Evolutionary conservation across 2,888 invertebrate genomes (phyloP).

Genomic region (Pterostichus niger): DNA sequence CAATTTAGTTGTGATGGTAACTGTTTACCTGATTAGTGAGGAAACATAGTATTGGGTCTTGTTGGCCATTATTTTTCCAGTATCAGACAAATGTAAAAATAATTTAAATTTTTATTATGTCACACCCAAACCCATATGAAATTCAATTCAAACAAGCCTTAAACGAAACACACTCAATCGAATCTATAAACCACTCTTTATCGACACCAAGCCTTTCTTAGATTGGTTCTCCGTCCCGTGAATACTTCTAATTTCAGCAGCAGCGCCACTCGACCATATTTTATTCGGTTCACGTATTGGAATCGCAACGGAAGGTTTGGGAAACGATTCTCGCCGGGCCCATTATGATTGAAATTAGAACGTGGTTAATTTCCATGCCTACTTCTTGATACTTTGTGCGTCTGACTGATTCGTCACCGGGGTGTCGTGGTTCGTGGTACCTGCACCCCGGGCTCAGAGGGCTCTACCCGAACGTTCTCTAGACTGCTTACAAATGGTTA

Average conservation of each 20-base stretch:
- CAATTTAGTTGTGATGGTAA: too few relatives aligned
- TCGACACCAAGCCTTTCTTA: too few relatives aligned
- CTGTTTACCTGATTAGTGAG: too few relatives aligned
- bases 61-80: too few relatives aligned
- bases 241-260: slow-evolving; percentile 17
- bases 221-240: too few relatives aligned
- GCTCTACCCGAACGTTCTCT: slow-evolving; percentile 24
- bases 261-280: slow-evolving; percentile 25
- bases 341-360: slow-evolving; percentile 72
- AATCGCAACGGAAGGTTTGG: slow-evolving; percentile 69
- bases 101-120: too few relatives aligned
- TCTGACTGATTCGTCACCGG: slow-evolving; percentile 69
- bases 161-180: too few relatives aligned
- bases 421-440: slow-evolving; percentile 62
- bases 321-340: slow-evolving; percentile 70
- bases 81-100: too few relatives aligned
- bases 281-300: slow-evolving; percentile 70
- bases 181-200: too few relatives aligned
- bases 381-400: slow-evolving; percentile 49
- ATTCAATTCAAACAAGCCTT: too few relatives aligned
- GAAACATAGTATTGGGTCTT: too few relatives aligned
- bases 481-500: slow-evolving; percentile 72
- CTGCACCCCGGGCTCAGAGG: neutral
- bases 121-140: too few relatives aligned
- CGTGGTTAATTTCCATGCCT: slow-evolving; percentile 71